Conservation (phyloP, 2,113 vertebrate genomes). For the Cariama cristata region DNA sequence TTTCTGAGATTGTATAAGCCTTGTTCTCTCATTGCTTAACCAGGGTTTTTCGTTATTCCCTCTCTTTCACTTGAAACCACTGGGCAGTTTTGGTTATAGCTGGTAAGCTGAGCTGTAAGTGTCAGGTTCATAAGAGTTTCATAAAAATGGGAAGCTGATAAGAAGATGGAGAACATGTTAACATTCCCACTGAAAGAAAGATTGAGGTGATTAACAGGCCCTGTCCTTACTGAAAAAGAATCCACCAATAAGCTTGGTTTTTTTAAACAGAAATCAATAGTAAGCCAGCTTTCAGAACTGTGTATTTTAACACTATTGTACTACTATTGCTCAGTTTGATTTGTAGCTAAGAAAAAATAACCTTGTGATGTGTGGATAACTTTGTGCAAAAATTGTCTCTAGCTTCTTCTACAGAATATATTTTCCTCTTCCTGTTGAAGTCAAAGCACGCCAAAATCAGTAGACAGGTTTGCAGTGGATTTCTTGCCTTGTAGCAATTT, state of each 20-base stretch:
- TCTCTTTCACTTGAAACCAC: neutral
- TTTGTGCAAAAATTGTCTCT: fast-evolving
- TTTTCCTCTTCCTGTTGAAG: neutral
- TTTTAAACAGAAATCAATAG: neutral
- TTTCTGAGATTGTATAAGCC: neutral
- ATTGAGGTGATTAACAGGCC: neutral
- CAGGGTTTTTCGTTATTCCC: neutral
- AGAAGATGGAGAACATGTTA: neutral
- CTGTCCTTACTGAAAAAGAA: neutral
- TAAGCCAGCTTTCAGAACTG: neutral
- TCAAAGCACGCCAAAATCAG: neutral
- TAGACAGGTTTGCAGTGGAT: neutral
- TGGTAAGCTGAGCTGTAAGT: neutral
- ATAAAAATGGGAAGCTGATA: neutral
- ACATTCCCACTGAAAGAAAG: neutral
- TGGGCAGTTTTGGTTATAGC: neutral
- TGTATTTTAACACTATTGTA: neutral
- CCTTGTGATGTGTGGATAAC: neutral
- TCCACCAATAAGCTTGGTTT: neutral
- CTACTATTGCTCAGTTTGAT: neutral
- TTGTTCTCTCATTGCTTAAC: neutral
- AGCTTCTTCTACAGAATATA: neutral
- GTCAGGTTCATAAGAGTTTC: neutral
- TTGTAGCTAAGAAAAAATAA: neutral
- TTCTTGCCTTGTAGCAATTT: neutral